phyloP scores from a whole-genome alignment of 2,113 vertebrate genomes.

The Mesoclemmys tuberculata region DNA sequence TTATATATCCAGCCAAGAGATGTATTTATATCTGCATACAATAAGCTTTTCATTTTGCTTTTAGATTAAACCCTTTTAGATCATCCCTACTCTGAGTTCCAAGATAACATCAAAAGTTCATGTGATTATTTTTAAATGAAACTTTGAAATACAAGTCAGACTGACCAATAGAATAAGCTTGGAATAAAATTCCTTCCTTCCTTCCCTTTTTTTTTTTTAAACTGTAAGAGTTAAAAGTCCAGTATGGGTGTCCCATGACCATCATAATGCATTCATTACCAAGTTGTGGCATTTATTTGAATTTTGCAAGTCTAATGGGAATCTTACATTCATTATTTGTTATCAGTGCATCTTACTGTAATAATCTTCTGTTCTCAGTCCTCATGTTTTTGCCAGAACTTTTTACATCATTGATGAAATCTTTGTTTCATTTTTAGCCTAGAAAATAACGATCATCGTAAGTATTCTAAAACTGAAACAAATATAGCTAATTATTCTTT shows the following conservation, averaged over 20 bases:
- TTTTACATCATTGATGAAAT: constrained; percentile 26
- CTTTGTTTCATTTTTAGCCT: neutral
- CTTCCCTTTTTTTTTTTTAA: too few relatives aligned
- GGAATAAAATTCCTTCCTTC: neutral
- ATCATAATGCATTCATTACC: neutral
- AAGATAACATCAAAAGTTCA: neutral
- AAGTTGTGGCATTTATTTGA: neutral
- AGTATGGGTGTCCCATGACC: neutral
- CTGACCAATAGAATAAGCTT: neutral
- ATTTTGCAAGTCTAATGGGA: neutral
- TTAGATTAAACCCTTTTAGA: neutral
- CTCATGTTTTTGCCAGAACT: constrained; percentile 49
- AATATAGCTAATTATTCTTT: constrained; percentile 44
- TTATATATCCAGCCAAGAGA: neutral
- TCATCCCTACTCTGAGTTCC: neutral
- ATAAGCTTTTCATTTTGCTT: neutral
- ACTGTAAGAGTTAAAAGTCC: neutral
- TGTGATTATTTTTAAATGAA: neutral
- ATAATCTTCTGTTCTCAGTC: neutral
- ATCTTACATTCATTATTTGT: neutral
- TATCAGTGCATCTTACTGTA: neutral
- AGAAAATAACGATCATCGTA: neutral
- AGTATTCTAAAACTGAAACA: constrained; percentile 6
- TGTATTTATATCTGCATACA: neutral
- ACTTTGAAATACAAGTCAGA: neutral